Evolutionary conservation across 2,797 vertebrate species (phyloP).

Genomic region (Mycteria americana): DNA sequence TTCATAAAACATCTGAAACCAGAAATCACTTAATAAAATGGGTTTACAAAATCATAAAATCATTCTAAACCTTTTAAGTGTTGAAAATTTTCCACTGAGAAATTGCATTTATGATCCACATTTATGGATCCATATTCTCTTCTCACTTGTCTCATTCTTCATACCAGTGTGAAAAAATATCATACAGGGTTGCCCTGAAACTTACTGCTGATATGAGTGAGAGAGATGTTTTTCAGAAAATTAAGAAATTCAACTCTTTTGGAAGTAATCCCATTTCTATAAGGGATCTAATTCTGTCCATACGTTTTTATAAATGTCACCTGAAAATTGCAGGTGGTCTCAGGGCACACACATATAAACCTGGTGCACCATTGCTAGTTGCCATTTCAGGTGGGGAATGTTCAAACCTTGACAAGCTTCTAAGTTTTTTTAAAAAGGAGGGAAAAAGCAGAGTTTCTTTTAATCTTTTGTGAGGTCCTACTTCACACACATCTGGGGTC

Average conservation of each 20-base stretch:
- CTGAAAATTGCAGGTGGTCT: neutral
- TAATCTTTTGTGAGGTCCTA: neutral
- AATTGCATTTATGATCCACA: neutral
- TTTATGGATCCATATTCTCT: neutral
- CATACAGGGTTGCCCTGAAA: neutral
- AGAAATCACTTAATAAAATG: constrained; percentile 49
- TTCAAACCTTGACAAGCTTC: neutral
- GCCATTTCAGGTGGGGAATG: neutral
- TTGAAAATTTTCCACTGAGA: constrained; percentile 14
- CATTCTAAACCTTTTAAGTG: constrained; percentile 28
- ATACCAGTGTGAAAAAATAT: neutral
- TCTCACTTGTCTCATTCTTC: neutral
- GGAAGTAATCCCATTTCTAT: neutral
- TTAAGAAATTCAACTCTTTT: neutral
- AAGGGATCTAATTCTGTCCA: neutral
- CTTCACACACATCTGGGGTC: neutral
- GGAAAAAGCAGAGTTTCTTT: neutral
- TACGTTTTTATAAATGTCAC: neutral
- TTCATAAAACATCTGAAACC: constrained; percentile 35
- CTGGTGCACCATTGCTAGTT: neutral
- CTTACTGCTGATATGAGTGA: neutral
- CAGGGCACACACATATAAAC: neutral
- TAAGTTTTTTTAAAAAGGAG: neutral
- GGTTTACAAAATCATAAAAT: constrained; percentile 9
- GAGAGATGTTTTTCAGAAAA: neutral